A percentile compares a stretch with the other conserved stretches of the same genome.
Conservation (phyloP, 2,888 invertebrate genomes). For the Caenorhabditis imperialis region DNA sequence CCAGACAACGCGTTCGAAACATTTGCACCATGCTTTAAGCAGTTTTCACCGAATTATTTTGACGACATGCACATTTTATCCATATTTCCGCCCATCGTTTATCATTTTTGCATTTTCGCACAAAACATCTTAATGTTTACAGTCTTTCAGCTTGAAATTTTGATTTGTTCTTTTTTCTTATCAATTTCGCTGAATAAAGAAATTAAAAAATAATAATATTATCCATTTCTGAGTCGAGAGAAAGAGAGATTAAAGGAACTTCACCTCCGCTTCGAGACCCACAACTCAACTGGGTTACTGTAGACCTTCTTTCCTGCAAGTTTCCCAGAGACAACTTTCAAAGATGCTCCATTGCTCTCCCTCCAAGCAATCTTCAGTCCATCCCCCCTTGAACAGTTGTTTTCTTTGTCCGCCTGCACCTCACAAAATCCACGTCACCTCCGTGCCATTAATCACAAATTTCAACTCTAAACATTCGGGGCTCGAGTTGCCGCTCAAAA, state of each 20-base stretch:
- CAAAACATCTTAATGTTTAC: not conserved
- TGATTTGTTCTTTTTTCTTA: not conserved
- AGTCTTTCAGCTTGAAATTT: constrained; percentile 33
- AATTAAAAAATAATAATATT: constrained; percentile 10
- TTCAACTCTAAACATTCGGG: constrained; percentile 20
- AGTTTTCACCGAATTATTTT: constrained; percentile 5
- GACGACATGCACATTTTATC: constrained; percentile 18
- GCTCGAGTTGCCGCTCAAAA: not conserved
- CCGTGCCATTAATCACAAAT: constrained; percentile 31
- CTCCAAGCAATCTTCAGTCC: too few relatives aligned
- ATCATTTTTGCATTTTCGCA: too few relatives aligned
- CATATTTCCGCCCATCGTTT: constrained; percentile 6
- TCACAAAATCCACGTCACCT: too few relatives aligned
- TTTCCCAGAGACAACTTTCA: too few relatives aligned
- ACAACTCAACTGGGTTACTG: too few relatives aligned
- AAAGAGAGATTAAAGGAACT: too few relatives aligned
- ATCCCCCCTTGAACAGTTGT: too few relatives aligned
- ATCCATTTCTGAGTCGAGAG: too few relatives aligned
- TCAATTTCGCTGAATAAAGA: constrained; percentile 15
- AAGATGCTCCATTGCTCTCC: too few relatives aligned
- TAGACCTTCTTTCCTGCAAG: too few relatives aligned
- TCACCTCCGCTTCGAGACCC: too few relatives aligned
- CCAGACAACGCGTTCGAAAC: constrained; percentile 74
- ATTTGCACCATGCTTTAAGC: constrained; percentile 73
- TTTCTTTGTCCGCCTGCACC: too few relatives aligned